Base-by-base conservation (phyloP, 2,113 vertebrate genomes). In the Tupaia tana region DNA sequence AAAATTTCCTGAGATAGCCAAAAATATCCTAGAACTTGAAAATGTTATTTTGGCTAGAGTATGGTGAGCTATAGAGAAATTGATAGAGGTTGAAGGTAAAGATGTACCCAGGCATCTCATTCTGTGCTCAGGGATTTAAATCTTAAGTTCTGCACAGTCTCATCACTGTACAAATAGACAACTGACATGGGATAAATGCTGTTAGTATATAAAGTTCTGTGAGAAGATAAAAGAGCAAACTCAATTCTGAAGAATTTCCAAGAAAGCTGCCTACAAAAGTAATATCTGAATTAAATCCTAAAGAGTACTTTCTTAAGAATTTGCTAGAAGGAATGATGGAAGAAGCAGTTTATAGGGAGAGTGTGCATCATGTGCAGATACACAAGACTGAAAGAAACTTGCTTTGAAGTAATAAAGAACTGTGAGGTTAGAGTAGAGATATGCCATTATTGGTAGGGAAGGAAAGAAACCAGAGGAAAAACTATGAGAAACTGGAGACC, bases 81-180 rank as follows among this genome's bases (percentile, higher is more conserved):
- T 24, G 29, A 58, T 80, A 67, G n/a, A 77, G 43, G 25, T 24
- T 87, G 25, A 66, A 31, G 15, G 14, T 78, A 66, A 67, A 75
- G 18, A 58, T 81, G 5, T 70, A 2, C 8, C 5, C 54, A 70
- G 31, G 12, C 12, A 70, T 27, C 18, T 86, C 71, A n/a, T 83
- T 89, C 91, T 91, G 12, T 66, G 61, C 85, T 82, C 22, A 52
- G 29, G 56, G 84, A 69, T 93, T 78, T 85, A 89, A 66, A 22
- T 64, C 61, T 94, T 94, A 63, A 79, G 71, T 92, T 95, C 8
- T 83, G 91, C 15, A 86, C 9, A 74, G 34, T n/a, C 34, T 85
- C 54, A 78, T 86, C 16, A 29, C 34, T n/a, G 5, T 59, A 54
- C 13, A 95, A 4, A 70, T 15, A 89, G 54, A 71, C 52, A 59